Conservation (phyloP, 2,113 vertebrate species). For the Brevimyrus niger region DNA sequence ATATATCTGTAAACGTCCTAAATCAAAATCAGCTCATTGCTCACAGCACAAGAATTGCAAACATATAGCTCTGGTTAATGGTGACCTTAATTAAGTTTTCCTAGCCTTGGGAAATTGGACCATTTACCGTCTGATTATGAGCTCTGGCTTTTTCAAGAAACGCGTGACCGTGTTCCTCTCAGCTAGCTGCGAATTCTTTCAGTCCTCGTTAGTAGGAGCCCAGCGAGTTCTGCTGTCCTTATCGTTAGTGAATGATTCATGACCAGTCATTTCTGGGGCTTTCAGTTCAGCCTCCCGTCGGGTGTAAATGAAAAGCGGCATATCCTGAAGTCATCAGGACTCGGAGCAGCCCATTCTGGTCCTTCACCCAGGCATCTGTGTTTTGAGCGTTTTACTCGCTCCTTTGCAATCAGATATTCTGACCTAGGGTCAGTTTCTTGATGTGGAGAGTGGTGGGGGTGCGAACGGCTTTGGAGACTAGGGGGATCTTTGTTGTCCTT, state of each 20-base stretch:
- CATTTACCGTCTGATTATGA: neutral
- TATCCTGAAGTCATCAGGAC: neutral
- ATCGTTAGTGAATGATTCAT: neutral
- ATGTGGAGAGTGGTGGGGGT: neutral
- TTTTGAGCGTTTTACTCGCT: neutral
- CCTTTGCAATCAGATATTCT: neutral
- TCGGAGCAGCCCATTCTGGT: neutral
- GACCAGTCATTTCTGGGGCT: neutral
- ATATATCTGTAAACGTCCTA: neutral
- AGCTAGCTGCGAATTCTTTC: neutral
- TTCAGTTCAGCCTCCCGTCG: neutral
- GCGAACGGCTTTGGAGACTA: too few relatives aligned
- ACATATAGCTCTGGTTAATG: neutral
- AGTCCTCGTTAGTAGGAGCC: neutral
- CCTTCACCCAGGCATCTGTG: neutral
- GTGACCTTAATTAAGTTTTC: neutral
- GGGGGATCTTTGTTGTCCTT: neutral
- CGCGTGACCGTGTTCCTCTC: neutral
- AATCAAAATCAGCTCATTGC: neutral
- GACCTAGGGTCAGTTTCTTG: neutral
- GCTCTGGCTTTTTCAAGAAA: neutral
- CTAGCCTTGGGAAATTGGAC: neutral
- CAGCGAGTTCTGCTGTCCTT: neutral
- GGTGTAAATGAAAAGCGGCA: neutral
- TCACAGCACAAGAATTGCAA: neutral